phyloP scores from a whole-genome alignment of 2,888 invertebrate genomes.

The Tetanocera ferruginea region DNA sequence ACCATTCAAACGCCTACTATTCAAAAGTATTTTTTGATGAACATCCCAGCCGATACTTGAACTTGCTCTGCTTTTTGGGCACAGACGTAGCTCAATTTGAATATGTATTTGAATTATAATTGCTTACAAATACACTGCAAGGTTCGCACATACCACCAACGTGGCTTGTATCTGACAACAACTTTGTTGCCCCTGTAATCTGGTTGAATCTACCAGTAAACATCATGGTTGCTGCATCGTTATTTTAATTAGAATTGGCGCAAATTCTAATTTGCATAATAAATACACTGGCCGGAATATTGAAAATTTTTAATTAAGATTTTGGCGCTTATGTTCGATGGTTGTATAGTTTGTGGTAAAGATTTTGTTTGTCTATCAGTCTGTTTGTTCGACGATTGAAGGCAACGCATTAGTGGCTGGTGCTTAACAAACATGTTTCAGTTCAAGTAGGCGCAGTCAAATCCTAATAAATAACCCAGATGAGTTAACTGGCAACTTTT shows the following conservation, averaged over 20 bases:
- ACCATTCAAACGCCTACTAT: neutral
- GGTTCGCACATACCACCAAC: neutral
- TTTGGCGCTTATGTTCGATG: neutral
- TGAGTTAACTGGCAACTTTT: too few species aligned
- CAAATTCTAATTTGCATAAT: constrained; percentile 57
- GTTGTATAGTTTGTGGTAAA: too few species aligned
- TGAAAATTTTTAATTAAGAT: constrained; percentile 33
- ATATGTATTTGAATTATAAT: constrained; percentile 19
- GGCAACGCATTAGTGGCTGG: too few species aligned
- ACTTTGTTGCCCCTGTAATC: neutral
- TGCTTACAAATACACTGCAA: constrained; percentile 4
- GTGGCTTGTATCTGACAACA: too few species aligned
- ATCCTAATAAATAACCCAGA: too few species aligned
- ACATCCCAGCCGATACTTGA: neutral
- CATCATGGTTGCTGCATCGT: constrained; percentile 44
- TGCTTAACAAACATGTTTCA: too few species aligned
- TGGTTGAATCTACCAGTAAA: neutral
- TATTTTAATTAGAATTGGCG: constrained; percentile 62
- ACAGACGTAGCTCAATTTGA: neutral
- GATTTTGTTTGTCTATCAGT: too few species aligned
- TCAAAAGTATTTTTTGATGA: constrained; percentile 10
- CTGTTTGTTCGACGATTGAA: too few species aligned
- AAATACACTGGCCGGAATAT: constrained; percentile 26
- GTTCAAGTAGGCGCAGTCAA: too few species aligned
- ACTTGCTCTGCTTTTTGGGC: neutral